Conservation (phyloP, 2,888 invertebrate species). For the Pharmacophagus antenor region DNA sequence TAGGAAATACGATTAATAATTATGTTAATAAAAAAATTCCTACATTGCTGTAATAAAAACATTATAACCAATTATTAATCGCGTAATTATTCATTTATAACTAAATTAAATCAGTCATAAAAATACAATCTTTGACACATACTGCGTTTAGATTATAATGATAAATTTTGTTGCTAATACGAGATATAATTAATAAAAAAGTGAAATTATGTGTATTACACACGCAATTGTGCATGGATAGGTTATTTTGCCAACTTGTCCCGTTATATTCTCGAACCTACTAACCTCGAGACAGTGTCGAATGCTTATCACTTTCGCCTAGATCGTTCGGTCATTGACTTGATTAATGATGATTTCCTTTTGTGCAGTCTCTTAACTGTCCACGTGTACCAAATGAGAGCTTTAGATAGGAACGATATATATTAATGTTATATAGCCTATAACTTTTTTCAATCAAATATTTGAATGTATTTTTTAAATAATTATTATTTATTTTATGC, state of each 20-base stretch:
- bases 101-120: neutral
- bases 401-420: too few relatives aligned
- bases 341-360: conserved; percentile 15
- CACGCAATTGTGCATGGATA: neutral
- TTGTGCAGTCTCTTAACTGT: neutral
- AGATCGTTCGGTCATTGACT: conserved; percentile 27
- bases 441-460: neutral
- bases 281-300: conserved; percentile 35
- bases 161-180: conserved; percentile 4
- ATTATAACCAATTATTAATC: neutral
- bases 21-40: neutral
- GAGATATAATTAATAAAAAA: conserved; percentile 10
- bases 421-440: neutral
- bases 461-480: neutral
- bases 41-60: too few relatives aligned
- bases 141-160: neutral
- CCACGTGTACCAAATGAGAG: too few relatives aligned
- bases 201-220: conserved; percentile 13
- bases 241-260: conserved; percentile 34
- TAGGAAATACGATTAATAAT: neutral
- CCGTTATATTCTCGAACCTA: conserved; percentile 37
- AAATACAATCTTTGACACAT: conserved; percentile 13
- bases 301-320: conserved; percentile 39
- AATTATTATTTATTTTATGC: too few relatives aligned
- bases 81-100: neutral